Conservation (phyloP, 1,140 invertebrate genomes). For the Piezodorus guildinii region DNA sequence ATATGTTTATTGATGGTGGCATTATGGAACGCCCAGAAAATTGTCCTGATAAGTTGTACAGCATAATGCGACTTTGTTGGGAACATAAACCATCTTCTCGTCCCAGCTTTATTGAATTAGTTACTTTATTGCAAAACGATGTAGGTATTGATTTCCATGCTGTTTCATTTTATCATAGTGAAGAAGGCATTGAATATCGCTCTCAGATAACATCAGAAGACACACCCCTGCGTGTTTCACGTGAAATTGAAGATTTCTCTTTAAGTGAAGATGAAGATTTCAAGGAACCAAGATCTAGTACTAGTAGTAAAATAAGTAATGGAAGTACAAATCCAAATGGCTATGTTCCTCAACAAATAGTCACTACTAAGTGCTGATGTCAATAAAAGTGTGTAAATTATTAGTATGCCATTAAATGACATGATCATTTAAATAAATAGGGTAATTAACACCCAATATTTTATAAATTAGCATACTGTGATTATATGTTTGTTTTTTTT, state of each 20-base stretch:
- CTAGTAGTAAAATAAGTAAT: constrained; percentile 38
- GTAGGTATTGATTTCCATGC: constrained; percentile 45
- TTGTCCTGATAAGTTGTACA: constrained; percentile 80
- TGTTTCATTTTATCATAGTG: constrained; percentile 68
- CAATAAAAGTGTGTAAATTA: no score
- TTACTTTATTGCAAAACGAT: constrained; percentile 48
- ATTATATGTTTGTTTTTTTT: no score
- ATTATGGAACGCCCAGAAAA: constrained; percentile 88
- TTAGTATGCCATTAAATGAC: no score
- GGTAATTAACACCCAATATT: no score
- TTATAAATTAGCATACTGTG: no score
- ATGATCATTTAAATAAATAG: no score
- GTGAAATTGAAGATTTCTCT: constrained; percentile 31
- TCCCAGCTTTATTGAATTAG: constrained; percentile 74
- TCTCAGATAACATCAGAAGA: constrained; percentile 29
- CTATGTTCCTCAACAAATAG: constrained; percentile 28
- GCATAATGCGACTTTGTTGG: constrained; percentile 85
- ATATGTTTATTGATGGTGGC: constrained; percentile 79
- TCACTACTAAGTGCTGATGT: constrained; percentile 29
- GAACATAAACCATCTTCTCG: constrained; percentile 57
- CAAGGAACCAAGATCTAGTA: constrained; percentile 32
- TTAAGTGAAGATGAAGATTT: constrained; percentile 27
- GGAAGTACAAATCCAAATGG: constrained; percentile 36
- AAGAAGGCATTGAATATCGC: constrained; percentile 46
- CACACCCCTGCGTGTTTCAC: constrained; percentile 29